Evolutionary conservation across 1,140 invertebrate genomes (phyloP).

Genomic region (Tachypleus tridentatus): DNA sequence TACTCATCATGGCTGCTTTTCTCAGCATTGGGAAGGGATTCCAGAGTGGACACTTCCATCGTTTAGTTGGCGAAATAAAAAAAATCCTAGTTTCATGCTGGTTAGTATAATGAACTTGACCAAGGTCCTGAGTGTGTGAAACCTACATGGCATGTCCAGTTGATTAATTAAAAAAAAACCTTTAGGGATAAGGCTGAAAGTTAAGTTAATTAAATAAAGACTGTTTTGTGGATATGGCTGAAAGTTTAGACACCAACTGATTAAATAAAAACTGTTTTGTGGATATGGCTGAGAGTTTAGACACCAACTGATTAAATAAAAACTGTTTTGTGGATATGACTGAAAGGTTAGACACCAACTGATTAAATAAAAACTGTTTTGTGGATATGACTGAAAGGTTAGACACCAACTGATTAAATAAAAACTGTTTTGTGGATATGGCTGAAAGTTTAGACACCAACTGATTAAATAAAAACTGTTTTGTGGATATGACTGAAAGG

Average conservation of each 20-base stretch:
- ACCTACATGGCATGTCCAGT: neutral
- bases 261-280: conserved; percentile 6
- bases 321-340: no score
- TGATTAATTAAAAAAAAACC: neutral
- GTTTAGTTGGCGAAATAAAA: conserved; percentile 90
- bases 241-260: neutral
- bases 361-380: no score
- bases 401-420: no score
- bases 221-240: neutral
- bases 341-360: no score
- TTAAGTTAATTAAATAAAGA: neutral
- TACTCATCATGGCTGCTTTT: conserved; percentile 75
- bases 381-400: no score
- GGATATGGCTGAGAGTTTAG: conserved; percentile 3
- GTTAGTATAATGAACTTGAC: conserved; percentile 38
- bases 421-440: no score
- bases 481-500: neutral
- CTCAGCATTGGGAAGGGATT: conserved; percentile 39
- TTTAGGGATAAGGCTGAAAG: no score
- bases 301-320: no score
- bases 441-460: neutral
- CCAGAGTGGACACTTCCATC: conserved; percentile 63
- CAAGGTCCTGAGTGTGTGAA: neutral
- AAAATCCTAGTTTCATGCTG: conserved; percentile 80
- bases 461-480: neutral